These are phyloP conservation scores for Zaprionus lineosus DNA, from an alignment of 2,888 invertebrate genomes.

Conservation along the genomic window DNA sequence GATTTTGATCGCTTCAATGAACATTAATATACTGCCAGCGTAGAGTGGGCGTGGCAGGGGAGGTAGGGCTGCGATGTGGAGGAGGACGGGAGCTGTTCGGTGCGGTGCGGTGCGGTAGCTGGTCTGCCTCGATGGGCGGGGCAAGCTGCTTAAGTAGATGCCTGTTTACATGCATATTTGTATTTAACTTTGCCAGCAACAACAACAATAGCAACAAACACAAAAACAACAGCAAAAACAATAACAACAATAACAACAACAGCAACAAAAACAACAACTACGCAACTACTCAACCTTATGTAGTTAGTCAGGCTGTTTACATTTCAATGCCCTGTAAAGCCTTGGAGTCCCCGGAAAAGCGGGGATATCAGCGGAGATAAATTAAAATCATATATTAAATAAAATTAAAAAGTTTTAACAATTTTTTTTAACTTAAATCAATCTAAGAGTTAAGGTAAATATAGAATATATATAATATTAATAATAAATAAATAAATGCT, in stretches of 20 bases:
- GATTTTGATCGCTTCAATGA: slow-evolving; percentile 79
- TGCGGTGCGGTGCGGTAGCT: slow-evolving; percentile 4
- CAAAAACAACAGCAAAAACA: no score
- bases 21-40: slow-evolving; percentile 69
- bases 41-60: slow-evolving; percentile 1
- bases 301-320: slow-evolving; percentile 43
- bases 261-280: not conserved
- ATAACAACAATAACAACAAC: slow-evolving; percentile 20
- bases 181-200: slow-evolving; percentile 62
- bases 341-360: no score
- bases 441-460: no score
- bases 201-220: slow-evolving; percentile 33
- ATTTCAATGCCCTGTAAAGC: slow-evolving; percentile 14
- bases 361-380: no score
- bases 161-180: slow-evolving; percentile 76
- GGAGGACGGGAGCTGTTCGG: not conserved
- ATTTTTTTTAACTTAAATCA: no score
- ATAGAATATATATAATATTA: no score
- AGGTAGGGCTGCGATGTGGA: not conserved
- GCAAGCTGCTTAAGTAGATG: slow-evolving; percentile 67
- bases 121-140: slow-evolving; percentile 19
- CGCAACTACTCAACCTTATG: slow-evolving; percentile 19
- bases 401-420: no score
- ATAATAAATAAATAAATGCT: not conserved
- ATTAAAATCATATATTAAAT: no score